Evolutionary conservation across 1,140 invertebrate species (phyloP), one percentile per base, ranked within the genome.

Genomic region (Calliphora vicina): DNA sequence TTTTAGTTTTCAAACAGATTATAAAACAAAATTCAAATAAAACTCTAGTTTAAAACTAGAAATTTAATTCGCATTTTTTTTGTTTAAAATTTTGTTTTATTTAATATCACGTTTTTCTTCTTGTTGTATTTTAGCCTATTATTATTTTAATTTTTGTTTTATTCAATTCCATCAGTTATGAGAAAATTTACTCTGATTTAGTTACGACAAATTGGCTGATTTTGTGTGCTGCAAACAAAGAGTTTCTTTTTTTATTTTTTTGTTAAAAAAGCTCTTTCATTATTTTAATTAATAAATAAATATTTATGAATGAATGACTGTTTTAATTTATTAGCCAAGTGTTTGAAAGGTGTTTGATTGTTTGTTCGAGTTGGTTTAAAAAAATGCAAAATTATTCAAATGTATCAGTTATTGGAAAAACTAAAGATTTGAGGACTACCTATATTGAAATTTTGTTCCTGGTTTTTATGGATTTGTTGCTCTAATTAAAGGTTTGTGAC

Each of bases 171-270:
- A 57, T 57, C 15, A 1, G 2, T 57, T n/a, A n/a, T 57, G 50
- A 57, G 50, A 57, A 57, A n/a, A n/a, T 57, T 57, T 57, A 57
- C 50, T 57, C 50, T 57, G 50, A 57, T 57, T 57, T 57, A 57
- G 50, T 57, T 57, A n/a, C 50, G 50, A 57, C 50, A 57, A 57
- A 57, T 57, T 57, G 50, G 15, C 15, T 17, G 10, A 35, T 57
- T 57, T 1, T 57, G 15, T 57, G 6, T 35, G 10, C 35, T 35
- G 5, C 6, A 35, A 10, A 1, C 15, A 57, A 57, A 17, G 50
- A 57, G 50, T 57, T 57, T 57, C 50, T 57, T 57, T 57, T 57
- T 0, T 45, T 45, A 8, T 43, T 43, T 35, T 50, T 57, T 57
- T 57, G 45, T 57, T 57, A 17, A 35, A n/a, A n/a, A n/a, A n/a